Base-by-base conservation (phyloP, 2,797 vertebrate genomes). In the Sebastes trivittatus region DNA sequence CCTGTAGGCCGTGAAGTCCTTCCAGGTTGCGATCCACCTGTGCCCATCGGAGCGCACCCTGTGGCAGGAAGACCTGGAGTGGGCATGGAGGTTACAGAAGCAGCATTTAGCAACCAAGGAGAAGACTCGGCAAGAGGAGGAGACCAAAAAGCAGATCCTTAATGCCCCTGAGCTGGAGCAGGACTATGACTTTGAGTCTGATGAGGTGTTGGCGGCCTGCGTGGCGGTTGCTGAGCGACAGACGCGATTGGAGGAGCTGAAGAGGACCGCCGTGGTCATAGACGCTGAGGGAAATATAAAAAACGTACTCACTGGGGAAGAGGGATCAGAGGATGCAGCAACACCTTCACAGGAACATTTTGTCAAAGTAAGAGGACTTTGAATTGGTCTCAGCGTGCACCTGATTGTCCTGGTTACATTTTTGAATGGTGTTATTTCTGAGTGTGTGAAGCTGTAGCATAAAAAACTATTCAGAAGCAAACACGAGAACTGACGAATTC, bases 141-240 rank as follows among this genome's bases (percentile, higher is more conserved):
- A 94, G 5, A 82, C 94, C 4, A 74, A 82, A 2, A 87, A 85
- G 23, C 90, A 84, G 61, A 80, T 95, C 36, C 86, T 94, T 0
- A 77, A 94, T 3, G 94, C 92, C 10, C 96, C 96, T 0, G 97
- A 97, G 92, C 93, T 97, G 0, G 91, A 97, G 75, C 96, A 94
- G n/a, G 98, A 99, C 92, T 99, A 97, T 87, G 98, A 99, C 89
- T 99, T 98, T 80, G 98, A 99, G 93, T 97, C 98, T 0, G 97
- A 99, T 6, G 98, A 99, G 92, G 97, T 99, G 79, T 94, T 99
- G 72, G 97, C 96, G 2, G 98, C 98, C 13, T 99, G 98, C 83
- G 94, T 96, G n/a, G 97, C 98, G 1, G 96, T 99, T 0, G 98
- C 97, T 0, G 96, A 97, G 84, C 95, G 96, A 38, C 97, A 98